Evolutionary conservation across 1,140 invertebrate species (phyloP), one percentile per base, ranked within the genome.

Genomic region (Fragariocoptes setiger): DNA sequence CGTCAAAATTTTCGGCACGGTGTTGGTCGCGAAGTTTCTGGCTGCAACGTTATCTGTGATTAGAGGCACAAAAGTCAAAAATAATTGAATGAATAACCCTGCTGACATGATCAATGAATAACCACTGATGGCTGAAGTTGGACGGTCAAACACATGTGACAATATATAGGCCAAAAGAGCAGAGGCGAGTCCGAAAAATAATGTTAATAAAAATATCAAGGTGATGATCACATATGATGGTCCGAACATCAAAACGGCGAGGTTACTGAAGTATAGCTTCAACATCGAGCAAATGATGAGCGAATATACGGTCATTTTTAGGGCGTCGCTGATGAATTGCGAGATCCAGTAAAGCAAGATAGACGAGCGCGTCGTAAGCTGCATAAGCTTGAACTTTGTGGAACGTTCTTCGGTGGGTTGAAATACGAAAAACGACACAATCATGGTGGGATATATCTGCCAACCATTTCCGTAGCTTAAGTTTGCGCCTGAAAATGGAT

Each of bases 331-430:
- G 3, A 43, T 2, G 35, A 48, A 48, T 31, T 43, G 45, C 8
- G 39, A 5, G 16, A 43, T 3, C 48, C 48, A 51, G 21, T 45
- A 51, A 3, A 43, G 3, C 12, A 18, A 5, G n/a, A 39, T 13
- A 12, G n/a, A 19, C 2, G 48, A 8, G 16, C 48, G 48, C 20
- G 35, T 44, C 47, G 49, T 51, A 15, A 43, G 16, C 19, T 51
- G 50, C 8, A 51, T 17, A 17, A 50, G 31, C 39, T 50, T 50
- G 8, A 46, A 19, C 43, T 44, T 16, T 14, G 31, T 39, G 3
- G 5, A 5, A 8, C 37, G 25, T n/a, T 31, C 25, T 31, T 8
- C 8, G 25, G 25, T 31, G 8, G 25, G 25, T 8, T 31, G n/a
- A n/a, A 8, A 31, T 8, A 31, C n/a, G n/a, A 8, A 31, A n/a